phyloP scores from a whole-genome alignment of 2,888 invertebrate species.

The Papilio elwesi region DNA sequence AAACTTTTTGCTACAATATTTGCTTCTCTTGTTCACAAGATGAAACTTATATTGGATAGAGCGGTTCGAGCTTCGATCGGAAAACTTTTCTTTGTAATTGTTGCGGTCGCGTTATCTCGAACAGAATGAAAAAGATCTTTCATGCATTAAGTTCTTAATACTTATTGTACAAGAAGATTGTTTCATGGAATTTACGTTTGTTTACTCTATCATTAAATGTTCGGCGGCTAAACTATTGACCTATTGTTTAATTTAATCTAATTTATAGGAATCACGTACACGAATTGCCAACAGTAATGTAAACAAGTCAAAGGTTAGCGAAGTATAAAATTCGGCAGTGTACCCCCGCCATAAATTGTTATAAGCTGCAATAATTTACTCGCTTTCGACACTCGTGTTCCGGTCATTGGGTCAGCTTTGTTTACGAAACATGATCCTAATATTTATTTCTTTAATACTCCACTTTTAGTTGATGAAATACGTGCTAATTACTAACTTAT shows the following conservation, averaged over 20 bases:
- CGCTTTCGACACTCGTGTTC: conserved; percentile 31
- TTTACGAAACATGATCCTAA: conserved; percentile 24
- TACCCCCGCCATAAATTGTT: conserved; percentile 32
- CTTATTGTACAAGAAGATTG: background rate
- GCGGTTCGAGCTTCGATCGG: conserved; percentile 33
- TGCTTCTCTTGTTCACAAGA: conserved; percentile 43
- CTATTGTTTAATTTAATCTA: background rate
- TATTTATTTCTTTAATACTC: conserved; percentile 1
- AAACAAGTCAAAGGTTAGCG: conserved; percentile 27
- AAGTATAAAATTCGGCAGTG: conserved; percentile 33
- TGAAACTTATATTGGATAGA: conserved; percentile 39
- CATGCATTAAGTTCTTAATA: conserved; percentile 22
- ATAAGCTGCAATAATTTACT: conserved; percentile 37
- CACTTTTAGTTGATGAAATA: background rate
- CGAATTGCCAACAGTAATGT: background rate
- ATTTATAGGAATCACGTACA: background rate
- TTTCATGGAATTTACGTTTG: background rate
- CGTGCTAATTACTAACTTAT: no score
- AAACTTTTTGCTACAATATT: conserved; percentile 40
- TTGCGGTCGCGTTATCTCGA: conserved; percentile 33
- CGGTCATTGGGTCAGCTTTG: conserved; percentile 36
- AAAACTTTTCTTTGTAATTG: conserved; percentile 38
- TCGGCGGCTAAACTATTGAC: background rate
- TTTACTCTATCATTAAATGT: no score
- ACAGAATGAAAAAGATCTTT: conserved; percentile 16